phyloP scores from a whole-genome alignment of 2,888 invertebrate genomes.

The Tetropium fuscum region DNA sequence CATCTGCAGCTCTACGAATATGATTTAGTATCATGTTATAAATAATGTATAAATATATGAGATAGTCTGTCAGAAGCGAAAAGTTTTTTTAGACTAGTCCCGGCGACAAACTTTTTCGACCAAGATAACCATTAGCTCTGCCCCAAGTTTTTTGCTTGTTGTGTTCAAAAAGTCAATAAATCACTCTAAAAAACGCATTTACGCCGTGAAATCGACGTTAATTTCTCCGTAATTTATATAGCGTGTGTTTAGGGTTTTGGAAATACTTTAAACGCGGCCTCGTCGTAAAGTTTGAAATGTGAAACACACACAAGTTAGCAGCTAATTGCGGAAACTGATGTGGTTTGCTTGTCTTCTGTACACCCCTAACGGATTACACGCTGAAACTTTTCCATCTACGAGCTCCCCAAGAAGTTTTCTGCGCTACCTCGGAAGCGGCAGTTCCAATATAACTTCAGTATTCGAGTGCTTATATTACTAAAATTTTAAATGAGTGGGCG shows the following conservation, averaged over 20 bases:
- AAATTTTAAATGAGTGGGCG: constrained; percentile 1
- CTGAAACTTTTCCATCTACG: constrained; percentile 24
- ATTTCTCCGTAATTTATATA: constrained; percentile 24
- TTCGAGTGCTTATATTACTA: neutral
- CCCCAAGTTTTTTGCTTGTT: neutral
- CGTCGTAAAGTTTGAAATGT: constrained; percentile 32
- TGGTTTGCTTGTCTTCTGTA: constrained; percentile 25
- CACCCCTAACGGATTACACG: constrained; percentile 14
- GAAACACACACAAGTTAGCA: constrained; percentile 31
- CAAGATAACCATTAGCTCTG: too few species aligned
- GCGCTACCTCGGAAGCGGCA: neutral
- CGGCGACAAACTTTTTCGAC: neutral
- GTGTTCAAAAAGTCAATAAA: constrained; percentile 12
- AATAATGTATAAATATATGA: too few species aligned
- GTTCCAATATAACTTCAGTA: constrained; percentile 1
- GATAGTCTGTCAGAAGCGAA: too few species aligned
- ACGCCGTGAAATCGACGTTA: constrained; percentile 25
- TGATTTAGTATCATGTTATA: too few species aligned
- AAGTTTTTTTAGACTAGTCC: too few species aligned
- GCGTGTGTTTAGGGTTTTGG: constrained; percentile 16
- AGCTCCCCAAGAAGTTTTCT: constrained; percentile 17
- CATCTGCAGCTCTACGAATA: too few species aligned
- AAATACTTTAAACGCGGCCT: constrained; percentile 27
- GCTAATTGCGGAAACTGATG: constrained; percentile 32
- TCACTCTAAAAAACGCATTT: constrained; percentile 12